Conservation (phyloP, 2,888 invertebrate genomes). For the Tanytarsus gracilentus region DNA sequence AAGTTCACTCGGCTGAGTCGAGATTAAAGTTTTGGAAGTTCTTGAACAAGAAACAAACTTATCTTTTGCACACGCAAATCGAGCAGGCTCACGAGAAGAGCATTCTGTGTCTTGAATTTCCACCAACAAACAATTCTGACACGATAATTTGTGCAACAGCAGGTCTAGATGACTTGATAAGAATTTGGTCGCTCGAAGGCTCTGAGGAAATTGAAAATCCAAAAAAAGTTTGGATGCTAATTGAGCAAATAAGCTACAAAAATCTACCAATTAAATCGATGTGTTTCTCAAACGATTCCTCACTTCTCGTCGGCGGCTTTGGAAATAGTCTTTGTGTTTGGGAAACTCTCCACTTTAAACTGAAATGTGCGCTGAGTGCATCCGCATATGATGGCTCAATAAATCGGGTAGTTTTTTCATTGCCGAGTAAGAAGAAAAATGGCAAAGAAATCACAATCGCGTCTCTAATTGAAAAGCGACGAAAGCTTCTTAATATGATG, state of each 20-base stretch:
- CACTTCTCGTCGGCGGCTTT: conserved; percentile 61
- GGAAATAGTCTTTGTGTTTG: conserved; percentile 59
- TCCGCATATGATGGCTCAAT: conserved; percentile 38
- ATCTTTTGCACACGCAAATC: conserved; percentile 59
- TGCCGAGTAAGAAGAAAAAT: conserved; percentile 26
- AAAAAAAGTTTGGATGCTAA: conserved; percentile 52
- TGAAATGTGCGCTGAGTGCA: conserved; percentile 49
- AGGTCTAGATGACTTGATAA: conserved; percentile 59
- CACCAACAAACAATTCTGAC: conserved; percentile 45
- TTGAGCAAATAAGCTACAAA: conserved; percentile 53
- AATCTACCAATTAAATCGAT: conserved; percentile 49
- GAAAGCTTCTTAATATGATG: conserved; percentile 35
- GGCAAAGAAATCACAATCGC: neutral
- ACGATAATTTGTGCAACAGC: conserved; percentile 57
- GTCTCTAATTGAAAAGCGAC: conserved; percentile 33
- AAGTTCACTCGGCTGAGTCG: conserved; percentile 50
- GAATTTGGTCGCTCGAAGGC: conserved; percentile 57
- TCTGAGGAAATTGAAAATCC: conserved; percentile 48
- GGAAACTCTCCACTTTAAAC: conserved; percentile 50
- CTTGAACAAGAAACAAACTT: conserved; percentile 52
- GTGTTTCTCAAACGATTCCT: conserved; percentile 67
- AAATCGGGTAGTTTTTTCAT: conserved; percentile 36
- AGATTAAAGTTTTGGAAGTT: conserved; percentile 70
- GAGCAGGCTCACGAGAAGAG: conserved; percentile 59
- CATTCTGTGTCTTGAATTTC: conserved; percentile 52